A percentile compares a stretch with the other conserved stretches of the same genome.
Evolutionary conservation across 2,797 vertebrate genomes (phyloP).

Genomic region (Hemibagrus guttatus): DNA sequence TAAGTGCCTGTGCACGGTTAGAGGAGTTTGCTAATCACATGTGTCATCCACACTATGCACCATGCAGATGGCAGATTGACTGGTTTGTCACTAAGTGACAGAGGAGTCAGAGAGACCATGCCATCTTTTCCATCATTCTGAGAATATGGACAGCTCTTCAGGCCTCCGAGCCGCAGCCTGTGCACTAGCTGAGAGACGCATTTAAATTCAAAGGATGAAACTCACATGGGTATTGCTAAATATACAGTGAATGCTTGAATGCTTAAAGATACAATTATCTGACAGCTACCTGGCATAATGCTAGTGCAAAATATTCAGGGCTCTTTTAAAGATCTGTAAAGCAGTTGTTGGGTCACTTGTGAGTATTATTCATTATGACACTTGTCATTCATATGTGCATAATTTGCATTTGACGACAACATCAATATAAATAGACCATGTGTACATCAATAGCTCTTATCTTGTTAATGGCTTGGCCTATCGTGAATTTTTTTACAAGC

Average conservation of each 20-base stretch:
- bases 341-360: not conserved
- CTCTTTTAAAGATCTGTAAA: not conserved
- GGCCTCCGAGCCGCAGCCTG: not conserved
- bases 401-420: not conserved
- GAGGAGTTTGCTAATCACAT: conserved; percentile 26
- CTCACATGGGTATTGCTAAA: not conserved
- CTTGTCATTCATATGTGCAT: not conserved
- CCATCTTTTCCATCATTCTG: conserved; percentile 32
- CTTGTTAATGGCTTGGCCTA: conserved; percentile 10
- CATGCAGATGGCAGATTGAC: conserved; percentile 43
- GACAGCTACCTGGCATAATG: not conserved
- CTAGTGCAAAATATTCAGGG: not conserved
- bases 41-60: conserved; percentile 32
- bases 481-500: not conserved
- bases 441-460: conserved; percentile 1
- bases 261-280: conserved; percentile 14
- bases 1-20: conserved; percentile 22
- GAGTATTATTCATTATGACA: not conserved
- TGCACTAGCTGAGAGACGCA: not conserved
- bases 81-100: conserved; percentile 37
- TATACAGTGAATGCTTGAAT: not conserved
- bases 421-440: conserved; percentile 3
- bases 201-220: not conserved
- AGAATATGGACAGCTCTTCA: conserved; percentile 19
- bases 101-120: conserved; percentile 10